Base-by-base conservation (phyloP, 2,113 vertebrate species). In the Cynoglossus semilaevis region DNA sequence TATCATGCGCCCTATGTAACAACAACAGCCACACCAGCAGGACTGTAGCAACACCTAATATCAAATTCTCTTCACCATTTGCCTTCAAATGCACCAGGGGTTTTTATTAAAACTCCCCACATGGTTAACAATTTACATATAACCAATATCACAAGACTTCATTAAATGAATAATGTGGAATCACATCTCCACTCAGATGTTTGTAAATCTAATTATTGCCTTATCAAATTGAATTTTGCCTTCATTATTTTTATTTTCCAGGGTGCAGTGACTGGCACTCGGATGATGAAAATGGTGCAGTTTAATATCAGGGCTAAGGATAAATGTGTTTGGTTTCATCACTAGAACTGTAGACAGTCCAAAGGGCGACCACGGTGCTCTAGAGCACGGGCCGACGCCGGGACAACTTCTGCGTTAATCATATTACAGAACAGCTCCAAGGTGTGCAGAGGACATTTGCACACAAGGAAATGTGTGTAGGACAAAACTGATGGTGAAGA, bases 161-260 rank as follows among this genome's bases (percentile, higher is more conserved):
- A 86, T 89, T 88, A 88, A 72, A 82, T 76, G 74, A 84, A 88
- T 82, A 84, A 88, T 87, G 72, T 74, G 58, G 76, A 76, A 88
- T 83, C 81, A 73, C 72, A 85, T 89, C 83, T 85, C 74, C 83
- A 64, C 80, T 86, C 81, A 79, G 78, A 88, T 90, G 81, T 88
- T 87, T 86, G 74, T 70, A 85, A 82, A 88, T 88, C 82, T 57
- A 89, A 89, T 91, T 88, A 88, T 81, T 81, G 71, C 77, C 85
- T 83, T 80, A 88, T 87, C 75, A 88, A 90, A 90, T 88, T 87
- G 69, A 77, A 88, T 90, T 86, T 76, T n/a, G 15, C 51, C 70
- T 46, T 68, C 81, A 79, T 85, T 85, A 76, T 86, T 85, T 80
- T 75, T 74, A 81, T 84, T 85, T 84, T 85, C 51, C 74, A 59